These are phyloP conservation scores for Tholera decimalis DNA, from an alignment of 2,888 invertebrate species.

Conservation along the genomic window DNA sequence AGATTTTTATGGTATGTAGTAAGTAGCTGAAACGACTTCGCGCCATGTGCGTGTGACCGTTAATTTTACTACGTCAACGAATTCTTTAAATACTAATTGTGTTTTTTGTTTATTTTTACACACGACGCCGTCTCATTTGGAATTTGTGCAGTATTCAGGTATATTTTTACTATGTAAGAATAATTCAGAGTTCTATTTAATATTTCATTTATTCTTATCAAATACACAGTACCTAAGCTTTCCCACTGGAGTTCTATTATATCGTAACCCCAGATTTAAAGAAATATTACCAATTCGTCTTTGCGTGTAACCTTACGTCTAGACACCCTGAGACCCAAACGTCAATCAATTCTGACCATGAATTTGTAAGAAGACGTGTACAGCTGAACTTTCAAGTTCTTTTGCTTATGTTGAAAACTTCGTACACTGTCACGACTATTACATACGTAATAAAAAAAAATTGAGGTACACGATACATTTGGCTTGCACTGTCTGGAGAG, in stretches of 20 bases:
- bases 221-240: not conserved
- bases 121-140: constrained; percentile 3
- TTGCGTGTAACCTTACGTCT: constrained; percentile 20
- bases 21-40: constrained; percentile 48
- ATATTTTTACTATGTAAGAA: not conserved
- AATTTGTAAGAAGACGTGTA: constrained; percentile 23
- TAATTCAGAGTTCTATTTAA: not conserved
- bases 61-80: constrained; percentile 54
- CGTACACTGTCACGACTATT: not conserved
- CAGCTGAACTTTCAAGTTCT: constrained; percentile 1
- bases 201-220: not conserved
- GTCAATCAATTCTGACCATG: constrained; percentile 25
- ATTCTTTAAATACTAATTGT: constrained; percentile 47
- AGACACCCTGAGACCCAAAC: constrained; percentile 24
- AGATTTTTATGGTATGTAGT: constrained; percentile 48
- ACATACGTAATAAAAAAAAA: not conserved
- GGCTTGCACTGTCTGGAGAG: too few species aligned
- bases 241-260: not conserved
- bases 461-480: too few species aligned
- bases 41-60: constrained; percentile 45
- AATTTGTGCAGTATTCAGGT: constrained; percentile 11
- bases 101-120: constrained; percentile 40
- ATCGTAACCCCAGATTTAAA: not conserved
- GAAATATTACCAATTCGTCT: not conserved
- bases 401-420: constrained; percentile 22